Conservation (phyloP, 2,797 vertebrate genomes). For the Pterois miles region DNA sequence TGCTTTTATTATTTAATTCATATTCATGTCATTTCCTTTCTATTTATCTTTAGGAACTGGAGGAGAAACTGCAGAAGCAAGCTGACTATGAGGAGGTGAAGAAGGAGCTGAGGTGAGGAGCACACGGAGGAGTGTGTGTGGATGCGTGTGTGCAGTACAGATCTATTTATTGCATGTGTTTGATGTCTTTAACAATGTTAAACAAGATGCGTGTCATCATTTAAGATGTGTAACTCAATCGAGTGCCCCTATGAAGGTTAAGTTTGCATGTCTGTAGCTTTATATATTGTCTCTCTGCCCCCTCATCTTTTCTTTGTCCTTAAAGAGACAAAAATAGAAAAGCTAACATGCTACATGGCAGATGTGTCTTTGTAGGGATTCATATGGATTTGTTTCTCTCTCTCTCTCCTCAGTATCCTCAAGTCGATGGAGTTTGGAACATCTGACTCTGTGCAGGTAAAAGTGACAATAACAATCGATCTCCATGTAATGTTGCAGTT, state of each 20-base stretch:
- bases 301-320: conserved; percentile 27
- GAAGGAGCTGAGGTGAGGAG: conserved; percentile 95
- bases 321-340: conserved; percentile 28
- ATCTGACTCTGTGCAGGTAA: conserved; percentile 92
- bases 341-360: not conserved
- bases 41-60: conserved; percentile 87
- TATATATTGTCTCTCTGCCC: conserved; percentile 1
- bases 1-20: not conserved
- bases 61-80: conserved; percentile 97
- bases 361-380: not conserved
- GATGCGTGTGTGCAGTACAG: not conserved
- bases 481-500: not conserved
- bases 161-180: conserved; percentile 42
- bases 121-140: not conserved
- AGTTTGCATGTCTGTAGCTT: conserved; percentile 34
- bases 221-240: conserved; percentile 51
- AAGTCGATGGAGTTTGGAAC: conserved; percentile 98
- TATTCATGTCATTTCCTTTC: not conserved
- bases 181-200: conserved; percentile 55
- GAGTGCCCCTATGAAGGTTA: conserved; percentile 25
- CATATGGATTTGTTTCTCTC: not conserved
- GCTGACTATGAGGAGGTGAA: conserved; percentile 98
- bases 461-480: not conserved
- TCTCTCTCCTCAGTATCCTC: conserved; percentile 86
- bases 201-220: conserved; percentile 42